A percentile compares a stretch with the other conserved stretches of the same genome.
These are phyloP conservation scores for Psix sp. DNA, from an alignment of 1,140 invertebrate species.

Conservation along the genomic window DNA sequence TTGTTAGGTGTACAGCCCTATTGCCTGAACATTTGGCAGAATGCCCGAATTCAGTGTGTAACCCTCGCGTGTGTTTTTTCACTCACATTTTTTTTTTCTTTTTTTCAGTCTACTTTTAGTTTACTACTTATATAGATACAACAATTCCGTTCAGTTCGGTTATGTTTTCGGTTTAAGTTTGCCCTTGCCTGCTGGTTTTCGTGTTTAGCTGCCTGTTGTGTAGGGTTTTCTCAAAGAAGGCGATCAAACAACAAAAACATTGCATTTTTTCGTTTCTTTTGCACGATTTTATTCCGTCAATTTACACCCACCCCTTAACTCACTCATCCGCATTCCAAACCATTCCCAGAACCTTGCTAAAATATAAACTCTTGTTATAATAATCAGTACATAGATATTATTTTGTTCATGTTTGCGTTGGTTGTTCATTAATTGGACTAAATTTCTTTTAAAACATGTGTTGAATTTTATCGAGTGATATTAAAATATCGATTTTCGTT, in stretches of 20 bases:
- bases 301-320: too few relatives aligned
- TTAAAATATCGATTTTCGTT: conserved; percentile 41
- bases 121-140: conserved; percentile 5
- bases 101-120: conserved; percentile 3
- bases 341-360: too few relatives aligned
- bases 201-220: conserved; percentile 61
- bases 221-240: conserved; percentile 58
- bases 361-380: too few relatives aligned
- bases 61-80: conserved; percentile 41
- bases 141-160: too few relatives aligned
- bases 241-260: conserved; percentile 56
- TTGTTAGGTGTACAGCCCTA: conserved; percentile 73
- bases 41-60: conserved; percentile 71
- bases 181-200: conserved; percentile 51
- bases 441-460: too few relatives aligned
- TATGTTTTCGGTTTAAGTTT: conserved; percentile 17
- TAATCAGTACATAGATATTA: too few relatives aligned
- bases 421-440: conserved; percentile 17
- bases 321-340: background rate
- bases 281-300: too few relatives aligned
- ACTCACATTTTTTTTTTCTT: conserved; percentile 41
- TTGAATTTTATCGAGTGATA: conserved; percentile 37
- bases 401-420: conserved; percentile 8
- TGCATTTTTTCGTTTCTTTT: conserved; percentile 56
- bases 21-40: conserved; percentile 72